phyloP scores from a whole-genome alignment of 2,888 invertebrate genomes.

The Netelia fuscicornis region DNA sequence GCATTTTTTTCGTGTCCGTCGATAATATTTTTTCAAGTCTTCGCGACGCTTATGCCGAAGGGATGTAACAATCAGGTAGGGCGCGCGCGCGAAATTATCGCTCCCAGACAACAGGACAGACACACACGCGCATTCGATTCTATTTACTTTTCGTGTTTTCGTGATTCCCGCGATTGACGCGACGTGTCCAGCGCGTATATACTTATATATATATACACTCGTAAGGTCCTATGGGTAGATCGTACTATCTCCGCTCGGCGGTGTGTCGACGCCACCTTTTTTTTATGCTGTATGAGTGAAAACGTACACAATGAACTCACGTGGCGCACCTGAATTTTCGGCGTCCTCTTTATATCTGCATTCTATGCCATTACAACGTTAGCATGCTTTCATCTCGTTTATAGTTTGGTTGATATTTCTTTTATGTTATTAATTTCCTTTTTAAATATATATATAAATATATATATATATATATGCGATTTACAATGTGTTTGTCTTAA shows the following conservation, averaged over 20 bases:
- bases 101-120: constrained; percentile 38
- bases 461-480: neutral
- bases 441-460: no score
- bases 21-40: neutral
- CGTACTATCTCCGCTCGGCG: neutral
- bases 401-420: neutral
- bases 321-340: constrained; percentile 36
- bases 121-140: constrained; percentile 45
- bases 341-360: constrained; percentile 6
- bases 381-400: constrained; percentile 1
- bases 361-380: neutral
- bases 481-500: neutral
- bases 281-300: neutral
- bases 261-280: neutral
- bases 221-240: neutral
- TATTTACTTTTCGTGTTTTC: constrained; percentile 72
- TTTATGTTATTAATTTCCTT: neutral
- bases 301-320: constrained; percentile 22
- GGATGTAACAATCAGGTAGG: neutral
- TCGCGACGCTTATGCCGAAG: neutral
- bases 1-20: neutral
- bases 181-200: constrained; percentile 19
- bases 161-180: constrained; percentile 70
- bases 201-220: neutral
- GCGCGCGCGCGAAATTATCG: neutral